Percentiles rank a stretch among this genome's conserved stretches.
Evolutionary conservation across 1,140 invertebrate species (phyloP).

Genomic region (Brachionus sp.): DNA sequence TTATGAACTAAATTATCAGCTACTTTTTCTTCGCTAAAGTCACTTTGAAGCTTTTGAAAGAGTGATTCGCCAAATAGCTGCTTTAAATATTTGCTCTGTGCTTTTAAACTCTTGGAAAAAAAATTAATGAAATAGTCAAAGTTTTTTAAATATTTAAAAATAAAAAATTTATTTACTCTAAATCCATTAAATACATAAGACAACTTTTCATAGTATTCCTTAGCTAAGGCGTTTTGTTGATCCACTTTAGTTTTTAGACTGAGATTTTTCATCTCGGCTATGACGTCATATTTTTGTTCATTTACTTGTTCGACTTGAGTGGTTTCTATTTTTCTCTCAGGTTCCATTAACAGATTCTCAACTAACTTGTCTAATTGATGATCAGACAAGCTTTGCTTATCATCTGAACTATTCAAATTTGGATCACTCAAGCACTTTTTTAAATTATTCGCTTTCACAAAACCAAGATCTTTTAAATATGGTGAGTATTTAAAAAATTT

Average conservation of each 20-base stretch:
- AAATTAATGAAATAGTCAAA: not conserved
- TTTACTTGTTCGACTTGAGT: not conserved
- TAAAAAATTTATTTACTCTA: not conserved
- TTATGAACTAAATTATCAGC: not conserved
- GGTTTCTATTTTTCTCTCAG: not conserved
- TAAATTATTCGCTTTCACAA: not conserved
- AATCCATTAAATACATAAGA: not conserved
- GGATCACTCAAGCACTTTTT: not conserved
- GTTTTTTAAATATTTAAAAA: not conserved
- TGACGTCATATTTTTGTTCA: not conserved
- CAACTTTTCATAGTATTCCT: not conserved
- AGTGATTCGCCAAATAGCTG: not conserved
- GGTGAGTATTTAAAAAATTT: not conserved
- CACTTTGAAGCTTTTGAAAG: not conserved
- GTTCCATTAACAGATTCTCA: not conserved
- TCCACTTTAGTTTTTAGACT: not conserved
- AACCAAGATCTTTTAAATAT: not conserved
- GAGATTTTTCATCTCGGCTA: not conserved
- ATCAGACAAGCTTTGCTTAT: not conserved
- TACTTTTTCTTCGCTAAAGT: not conserved
- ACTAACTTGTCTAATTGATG: not conserved
- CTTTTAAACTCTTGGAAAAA: slow-evolving; percentile 7
- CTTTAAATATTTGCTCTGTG: slow-evolving; percentile 20
- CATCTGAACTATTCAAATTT: not conserved
- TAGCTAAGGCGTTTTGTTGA: not conserved